phyloP scores from a whole-genome alignment of 1,140 invertebrate species.

The Monomorium pharaonis region DNA sequence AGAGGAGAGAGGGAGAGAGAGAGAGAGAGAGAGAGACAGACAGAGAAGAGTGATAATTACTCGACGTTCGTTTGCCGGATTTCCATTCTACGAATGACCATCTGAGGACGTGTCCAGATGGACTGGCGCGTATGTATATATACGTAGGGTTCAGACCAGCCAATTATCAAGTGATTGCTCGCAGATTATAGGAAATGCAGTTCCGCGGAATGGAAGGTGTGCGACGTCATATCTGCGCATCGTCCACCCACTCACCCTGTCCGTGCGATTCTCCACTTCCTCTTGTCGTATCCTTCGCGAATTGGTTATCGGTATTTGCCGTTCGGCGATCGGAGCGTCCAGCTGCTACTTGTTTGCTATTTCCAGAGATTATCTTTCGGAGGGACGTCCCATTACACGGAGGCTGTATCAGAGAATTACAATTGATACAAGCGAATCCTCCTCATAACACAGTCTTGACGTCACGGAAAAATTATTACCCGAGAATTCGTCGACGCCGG shows the following conservation, averaged over 20 bases:
- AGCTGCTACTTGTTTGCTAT: slow-evolving; percentile 53
- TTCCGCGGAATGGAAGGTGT: slow-evolving; percentile 70
- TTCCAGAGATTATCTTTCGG: slow-evolving; percentile 54
- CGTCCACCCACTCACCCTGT: slow-evolving; percentile 38
- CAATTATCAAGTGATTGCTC: slow-evolving; percentile 80
- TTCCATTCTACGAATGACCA: slow-evolving; percentile 65
- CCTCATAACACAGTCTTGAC: background rate
- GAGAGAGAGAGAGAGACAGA: background rate
- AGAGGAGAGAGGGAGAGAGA: too few relatives aligned
- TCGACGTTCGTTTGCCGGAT: slow-evolving; percentile 52
- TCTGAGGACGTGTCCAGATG: slow-evolving; percentile 64
- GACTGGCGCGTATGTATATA: slow-evolving; percentile 52
- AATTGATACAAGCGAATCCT: slow-evolving; percentile 45
- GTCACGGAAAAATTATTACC: background rate
- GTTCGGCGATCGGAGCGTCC: slow-evolving; percentile 47
- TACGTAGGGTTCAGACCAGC: slow-evolving; percentile 55
- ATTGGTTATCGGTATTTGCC: slow-evolving; percentile 77
- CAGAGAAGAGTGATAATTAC: slow-evolving; percentile 47
- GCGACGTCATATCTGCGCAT: slow-evolving; percentile 54
- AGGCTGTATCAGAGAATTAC: slow-evolving; percentile 33
- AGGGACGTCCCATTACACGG: slow-evolving; percentile 29
- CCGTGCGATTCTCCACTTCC: slow-evolving; percentile 65
- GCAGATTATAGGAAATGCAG: slow-evolving; percentile 79
- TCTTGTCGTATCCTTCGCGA: slow-evolving; percentile 71
- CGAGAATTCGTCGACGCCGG: background rate